Evolutionary conservation across 2,888 invertebrate species (phyloP).

Genomic region (Desoria tigrina): DNA sequence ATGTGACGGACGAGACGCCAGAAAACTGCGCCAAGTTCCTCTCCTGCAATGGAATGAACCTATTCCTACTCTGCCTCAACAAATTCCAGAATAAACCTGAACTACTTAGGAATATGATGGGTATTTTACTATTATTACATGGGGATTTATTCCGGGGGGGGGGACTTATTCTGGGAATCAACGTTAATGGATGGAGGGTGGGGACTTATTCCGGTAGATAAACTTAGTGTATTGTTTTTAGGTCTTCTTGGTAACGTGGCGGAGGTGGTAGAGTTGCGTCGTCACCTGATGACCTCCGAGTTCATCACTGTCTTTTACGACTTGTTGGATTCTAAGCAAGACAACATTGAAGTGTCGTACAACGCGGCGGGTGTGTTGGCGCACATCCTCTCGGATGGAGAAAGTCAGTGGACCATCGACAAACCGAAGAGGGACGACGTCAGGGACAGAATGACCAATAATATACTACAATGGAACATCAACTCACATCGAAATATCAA

Average conservation of each 20-base stretch:
- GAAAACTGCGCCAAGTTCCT: slow-evolving; percentile 90
- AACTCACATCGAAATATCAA: slow-evolving; percentile 89
- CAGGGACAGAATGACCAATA: slow-evolving; percentile 72
- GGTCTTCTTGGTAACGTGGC: slow-evolving; percentile 87
- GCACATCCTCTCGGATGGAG: slow-evolving; percentile 91
- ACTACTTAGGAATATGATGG: slow-evolving; percentile 96
- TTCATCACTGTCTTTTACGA: slow-evolving; percentile 85
- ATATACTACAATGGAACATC: slow-evolving; percentile 86
- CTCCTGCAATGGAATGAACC: slow-evolving; percentile 82
- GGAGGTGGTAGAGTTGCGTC: slow-evolving; percentile 80
- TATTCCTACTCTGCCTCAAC: slow-evolving; percentile 81
- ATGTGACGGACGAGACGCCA: slow-evolving; percentile 91
- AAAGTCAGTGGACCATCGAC: slow-evolving; percentile 75
- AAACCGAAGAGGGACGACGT: slow-evolving; percentile 72
- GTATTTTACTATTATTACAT: slow-evolving; percentile 56
- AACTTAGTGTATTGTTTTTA: not conserved
- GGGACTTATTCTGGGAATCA: no score
- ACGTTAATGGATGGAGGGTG: not conserved
- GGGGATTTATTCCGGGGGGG: no score
- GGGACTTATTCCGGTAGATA: not conserved
- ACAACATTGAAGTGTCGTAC: slow-evolving; percentile 95
- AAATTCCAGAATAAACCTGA: slow-evolving; percentile 87
- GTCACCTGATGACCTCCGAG: slow-evolving; percentile 78
- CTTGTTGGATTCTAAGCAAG: slow-evolving; percentile 79
- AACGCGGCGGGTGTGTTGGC: slow-evolving; percentile 94